Evolutionary conservation across 2,113 vertebrate genomes (phyloP).

Genomic region (Vicugna pacos): DNA sequence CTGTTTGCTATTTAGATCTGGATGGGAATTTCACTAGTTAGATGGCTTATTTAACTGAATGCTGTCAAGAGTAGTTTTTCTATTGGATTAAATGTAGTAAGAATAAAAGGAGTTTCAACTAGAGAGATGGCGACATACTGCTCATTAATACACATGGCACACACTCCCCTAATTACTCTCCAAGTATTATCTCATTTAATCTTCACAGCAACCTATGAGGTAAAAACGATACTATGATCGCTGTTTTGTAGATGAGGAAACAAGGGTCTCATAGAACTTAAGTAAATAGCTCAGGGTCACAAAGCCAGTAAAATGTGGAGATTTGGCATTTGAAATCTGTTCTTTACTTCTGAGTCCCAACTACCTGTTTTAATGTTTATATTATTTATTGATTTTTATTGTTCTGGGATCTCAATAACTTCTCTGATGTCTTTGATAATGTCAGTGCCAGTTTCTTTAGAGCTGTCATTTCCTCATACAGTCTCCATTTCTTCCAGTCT

Average conservation of each 20-base stretch:
- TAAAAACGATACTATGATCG: not conserved
- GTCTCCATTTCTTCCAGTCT: not conserved
- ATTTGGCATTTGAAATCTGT: not conserved
- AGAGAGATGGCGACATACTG: not conserved
- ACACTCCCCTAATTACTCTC: not conserved
- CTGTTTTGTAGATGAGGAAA: not conserved
- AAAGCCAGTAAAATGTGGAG: not conserved
- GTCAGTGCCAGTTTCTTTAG: not conserved
- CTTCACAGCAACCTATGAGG: not conserved
- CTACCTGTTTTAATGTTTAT: not conserved
- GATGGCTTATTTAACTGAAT: constrained; percentile 42
- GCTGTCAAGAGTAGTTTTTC: not conserved
- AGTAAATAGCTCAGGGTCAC: not conserved
- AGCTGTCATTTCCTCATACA: not conserved
- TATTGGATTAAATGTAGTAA: not conserved
- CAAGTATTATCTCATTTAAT: not conserved
- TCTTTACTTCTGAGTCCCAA: not conserved
- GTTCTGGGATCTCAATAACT: not conserved
- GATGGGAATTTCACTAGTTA: not conserved
- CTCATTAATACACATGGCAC: not conserved
- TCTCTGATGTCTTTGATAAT: not conserved
- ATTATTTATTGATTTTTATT: not conserved
- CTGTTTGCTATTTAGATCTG: constrained; percentile 33
- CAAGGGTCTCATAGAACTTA: not conserved
- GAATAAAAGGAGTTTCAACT: not conserved